phyloP scores from a whole-genome alignment of 2,888 invertebrate species.

The Trissoscelio sp. region DNA sequence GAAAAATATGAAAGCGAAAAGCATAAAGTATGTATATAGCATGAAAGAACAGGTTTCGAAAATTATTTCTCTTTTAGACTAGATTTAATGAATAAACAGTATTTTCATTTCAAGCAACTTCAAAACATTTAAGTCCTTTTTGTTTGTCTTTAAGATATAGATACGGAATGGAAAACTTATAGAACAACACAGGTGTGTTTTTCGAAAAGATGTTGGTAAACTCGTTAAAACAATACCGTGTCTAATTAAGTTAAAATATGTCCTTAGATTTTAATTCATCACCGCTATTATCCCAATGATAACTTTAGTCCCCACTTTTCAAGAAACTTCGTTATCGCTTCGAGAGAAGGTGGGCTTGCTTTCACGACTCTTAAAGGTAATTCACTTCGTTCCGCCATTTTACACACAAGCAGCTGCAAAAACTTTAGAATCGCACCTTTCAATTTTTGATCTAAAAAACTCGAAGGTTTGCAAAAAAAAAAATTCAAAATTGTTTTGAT shows the following conservation, averaged over 20 bases:
- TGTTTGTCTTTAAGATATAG: slow-evolving; percentile 33
- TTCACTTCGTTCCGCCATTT: slow-evolving; percentile 63
- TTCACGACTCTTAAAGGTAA: slow-evolving; percentile 64
- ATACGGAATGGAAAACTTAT: slow-evolving; percentile 43
- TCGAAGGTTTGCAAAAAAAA: slow-evolving; percentile 10
- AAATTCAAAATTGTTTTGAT: not conserved
- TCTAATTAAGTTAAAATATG: slow-evolving; percentile 63
- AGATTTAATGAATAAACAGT: slow-evolving; percentile 15
- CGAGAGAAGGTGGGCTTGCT: slow-evolving; percentile 55
- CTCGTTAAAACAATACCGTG: slow-evolving; percentile 65
- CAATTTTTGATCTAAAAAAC: slow-evolving; percentile 47
- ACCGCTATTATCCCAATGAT: slow-evolving; percentile 59
- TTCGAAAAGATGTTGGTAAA: slow-evolving; percentile 52
- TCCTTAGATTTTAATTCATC: slow-evolving; percentile 64
- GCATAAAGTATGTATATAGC: too few relatives aligned
- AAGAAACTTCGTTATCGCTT: slow-evolving; percentile 63
- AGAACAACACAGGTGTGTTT: slow-evolving; percentile 50
- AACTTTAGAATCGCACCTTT: slow-evolving; percentile 48
- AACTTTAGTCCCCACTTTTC: slow-evolving; percentile 62
- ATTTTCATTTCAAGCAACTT: slow-evolving; percentile 29
- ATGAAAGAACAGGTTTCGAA: too few relatives aligned
- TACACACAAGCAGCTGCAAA: slow-evolving; percentile 63
- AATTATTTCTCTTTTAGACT: slow-evolving; percentile 4
- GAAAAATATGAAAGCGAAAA: too few relatives aligned
- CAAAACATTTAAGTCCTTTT: slow-evolving; percentile 27